Evolutionary conservation across 1,140 invertebrate genomes (phyloP), one percentile per base, ranked within the genome.

Genomic region (Drosophila lacertosa): DNA sequence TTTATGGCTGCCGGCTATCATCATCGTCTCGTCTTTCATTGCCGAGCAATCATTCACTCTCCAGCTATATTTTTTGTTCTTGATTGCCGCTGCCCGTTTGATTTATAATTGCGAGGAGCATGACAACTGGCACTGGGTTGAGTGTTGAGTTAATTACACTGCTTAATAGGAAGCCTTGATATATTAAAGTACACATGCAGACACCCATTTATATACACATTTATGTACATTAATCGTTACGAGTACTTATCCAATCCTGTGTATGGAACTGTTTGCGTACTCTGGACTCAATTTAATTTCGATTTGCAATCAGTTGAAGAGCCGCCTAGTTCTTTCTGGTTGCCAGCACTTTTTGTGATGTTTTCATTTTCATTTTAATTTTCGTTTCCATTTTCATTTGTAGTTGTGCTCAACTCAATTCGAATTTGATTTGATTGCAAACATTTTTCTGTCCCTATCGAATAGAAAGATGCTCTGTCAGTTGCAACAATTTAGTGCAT

Each of bases 361-460:
- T 26, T 55, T 39, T 37, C 35, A 63, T 58, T 57, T 64, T 47
- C 60, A 29, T 53, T 60, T 29, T 13, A 15, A 16, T 68, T 44
- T 68, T 62, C 32, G 4, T 40, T 47, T 32, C 0, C 24, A 47
- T 32, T 66, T 51, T 64, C 62, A 81, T 79, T 76, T 81, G 40
- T 69, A 24, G 53, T 63, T 78, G 47, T 63, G 32, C 63, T n/a
- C n/a, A 79, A 72, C 76, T 68, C 80, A 84, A 79, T 83, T 83
- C 75, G 58, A 47, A 64, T 68, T 83, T 79, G 75, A 83, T 86
- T 79, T 83, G 80, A 86, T 83, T 84, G 80, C 80, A 51, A 66
- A n/a, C 44, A 35, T 53, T 58, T 67, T 48, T 45, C 18, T 45
- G 20, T 67, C 54, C 32, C 37, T 39, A 53, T 53, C 29, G 16